Evolutionary conservation across 2,797 vertebrate species (phyloP).

Genomic region (Chloroceryle inda): DNA sequence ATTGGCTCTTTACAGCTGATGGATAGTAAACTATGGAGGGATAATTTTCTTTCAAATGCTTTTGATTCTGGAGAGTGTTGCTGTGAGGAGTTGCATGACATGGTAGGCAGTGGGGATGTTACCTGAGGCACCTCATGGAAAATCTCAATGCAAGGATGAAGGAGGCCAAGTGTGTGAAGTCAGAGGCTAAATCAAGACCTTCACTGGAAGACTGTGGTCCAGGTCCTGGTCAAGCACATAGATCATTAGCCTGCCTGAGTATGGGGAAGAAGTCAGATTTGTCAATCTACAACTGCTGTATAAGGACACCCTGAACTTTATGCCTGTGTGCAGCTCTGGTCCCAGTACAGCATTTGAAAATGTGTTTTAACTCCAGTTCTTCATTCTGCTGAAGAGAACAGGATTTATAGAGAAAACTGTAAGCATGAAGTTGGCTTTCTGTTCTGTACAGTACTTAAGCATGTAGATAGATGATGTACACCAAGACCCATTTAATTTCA

Average conservation of each 20-base stretch:
- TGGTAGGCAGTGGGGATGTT: not conserved
- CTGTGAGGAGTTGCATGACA: not conserved
- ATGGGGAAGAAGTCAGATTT: not conserved
- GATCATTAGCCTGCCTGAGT: not conserved
- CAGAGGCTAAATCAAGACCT: not conserved
- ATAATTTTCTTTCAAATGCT: not conserved
- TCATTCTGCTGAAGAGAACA: not conserved
- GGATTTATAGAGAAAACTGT: not conserved
- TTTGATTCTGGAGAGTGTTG: not conserved
- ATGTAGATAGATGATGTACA: fast-evolving
- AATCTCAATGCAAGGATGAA: fast-evolving
- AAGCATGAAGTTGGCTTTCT: not conserved
- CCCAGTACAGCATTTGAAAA: not conserved
- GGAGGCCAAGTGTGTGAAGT: not conserved
- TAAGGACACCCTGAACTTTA: not conserved
- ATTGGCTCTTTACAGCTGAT: not conserved
- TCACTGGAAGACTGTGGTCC: not conserved
- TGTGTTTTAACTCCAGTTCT: not conserved
- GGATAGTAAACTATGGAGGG: not conserved
- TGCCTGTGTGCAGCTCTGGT: not conserved
- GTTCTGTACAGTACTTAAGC: not conserved
- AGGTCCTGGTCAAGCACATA: not conserved
- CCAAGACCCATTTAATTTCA: not conserved
- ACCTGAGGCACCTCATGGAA: not conserved
- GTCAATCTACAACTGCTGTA: not conserved